phyloP scores from a whole-genome alignment of 1,140 invertebrate genomes.

The Ceratosolen fusciceps region DNA sequence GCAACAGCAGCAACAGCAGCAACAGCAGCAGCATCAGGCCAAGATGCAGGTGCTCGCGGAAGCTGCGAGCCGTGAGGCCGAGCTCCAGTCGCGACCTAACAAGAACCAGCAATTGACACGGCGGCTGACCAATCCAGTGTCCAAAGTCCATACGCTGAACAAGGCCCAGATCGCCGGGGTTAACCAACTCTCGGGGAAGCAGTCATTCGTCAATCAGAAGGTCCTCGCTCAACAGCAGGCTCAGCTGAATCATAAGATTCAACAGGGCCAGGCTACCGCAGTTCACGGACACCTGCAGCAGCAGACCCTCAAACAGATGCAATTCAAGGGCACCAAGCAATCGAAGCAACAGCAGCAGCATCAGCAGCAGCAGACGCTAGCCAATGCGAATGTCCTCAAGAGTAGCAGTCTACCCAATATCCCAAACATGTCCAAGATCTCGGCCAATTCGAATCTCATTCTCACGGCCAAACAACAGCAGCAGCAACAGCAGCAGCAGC shows the following conservation, averaged over 20 bases:
- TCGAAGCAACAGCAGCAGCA: conserved; percentile 54
- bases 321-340: background rate
- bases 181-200: conserved; percentile 53
- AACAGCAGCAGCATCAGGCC: conserved; percentile 13
- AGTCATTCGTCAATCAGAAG: conserved; percentile 50
- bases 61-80: conserved; percentile 35
- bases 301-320: conserved; percentile 58
- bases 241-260: conserved; percentile 59
- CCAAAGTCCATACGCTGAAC: conserved; percentile 56
- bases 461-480: conserved; percentile 52
- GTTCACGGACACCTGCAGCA: conserved; percentile 55
- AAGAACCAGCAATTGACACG: conserved; percentile 36
- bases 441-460: conserved; percentile 52
- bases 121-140: conserved; percentile 53
- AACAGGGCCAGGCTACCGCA: conserved; percentile 44
- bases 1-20: background rate
- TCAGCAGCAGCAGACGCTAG: conserved; percentile 53
- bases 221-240: conserved; percentile 36
- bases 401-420: conserved; percentile 63
- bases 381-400: conserved; percentile 61
- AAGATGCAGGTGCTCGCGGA: conserved; percentile 40
- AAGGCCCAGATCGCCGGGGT: conserved; percentile 54
- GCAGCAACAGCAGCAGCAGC: conserved; percentile 54
- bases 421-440: conserved; percentile 58
- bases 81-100: conserved; percentile 54